Evolutionary conservation across 1,140 invertebrate species (phyloP).

Genomic region (Notospermus geniculatus): DNA sequence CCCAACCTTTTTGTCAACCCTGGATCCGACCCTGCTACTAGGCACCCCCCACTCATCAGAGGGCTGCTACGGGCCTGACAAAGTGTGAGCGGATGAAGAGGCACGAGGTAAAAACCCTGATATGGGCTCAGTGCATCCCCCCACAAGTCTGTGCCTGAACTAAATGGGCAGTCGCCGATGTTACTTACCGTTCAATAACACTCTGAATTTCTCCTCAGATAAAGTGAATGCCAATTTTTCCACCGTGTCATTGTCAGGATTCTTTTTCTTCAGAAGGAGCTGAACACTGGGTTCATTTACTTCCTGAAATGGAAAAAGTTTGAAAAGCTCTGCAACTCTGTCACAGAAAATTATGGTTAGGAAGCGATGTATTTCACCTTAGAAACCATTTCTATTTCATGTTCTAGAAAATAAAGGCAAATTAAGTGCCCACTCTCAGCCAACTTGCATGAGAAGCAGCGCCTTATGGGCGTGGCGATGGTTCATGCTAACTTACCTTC

Average conservation of each 20-base stretch:
- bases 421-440: too few relatives aligned
- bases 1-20: too few relatives aligned
- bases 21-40: too few relatives aligned
- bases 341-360: background rate
- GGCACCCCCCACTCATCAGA: too few relatives aligned
- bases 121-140: background rate
- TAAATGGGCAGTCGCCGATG: background rate
- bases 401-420: too few relatives aligned
- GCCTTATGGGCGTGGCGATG: too few relatives aligned
- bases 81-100: too few relatives aligned
- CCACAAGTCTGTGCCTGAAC: background rate
- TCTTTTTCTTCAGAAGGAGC: background rate
- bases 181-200: slow-evolving; percentile 7
- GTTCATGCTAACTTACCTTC: background rate
- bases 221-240: background rate
- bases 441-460: too few relatives aligned
- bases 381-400: too few relatives aligned
- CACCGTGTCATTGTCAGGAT: background rate
- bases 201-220: slow-evolving; percentile 7
- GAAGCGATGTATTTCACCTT: too few relatives aligned
- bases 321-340: background rate
- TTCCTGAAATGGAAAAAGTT: background rate
- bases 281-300: slow-evolving; percentile 4
- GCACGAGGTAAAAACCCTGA: background rate
- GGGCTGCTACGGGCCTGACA: too few relatives aligned